Base-by-base conservation (phyloP, 1,140 invertebrate genomes). In the Bathynomus jamesi region DNA sequence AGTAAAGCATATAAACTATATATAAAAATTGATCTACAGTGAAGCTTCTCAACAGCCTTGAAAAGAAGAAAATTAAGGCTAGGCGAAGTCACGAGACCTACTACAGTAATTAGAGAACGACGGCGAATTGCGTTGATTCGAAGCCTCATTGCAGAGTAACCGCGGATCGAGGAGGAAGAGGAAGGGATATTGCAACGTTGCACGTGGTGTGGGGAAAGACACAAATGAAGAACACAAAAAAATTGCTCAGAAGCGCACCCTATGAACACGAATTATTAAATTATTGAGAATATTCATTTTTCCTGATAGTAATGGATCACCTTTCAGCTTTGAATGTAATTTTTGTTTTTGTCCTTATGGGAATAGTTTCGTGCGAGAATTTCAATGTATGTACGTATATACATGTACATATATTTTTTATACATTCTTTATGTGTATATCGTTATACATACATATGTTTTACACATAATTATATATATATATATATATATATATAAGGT, bases 401-500 rank as follows among this genome's bases (percentile, higher is more conserved):
- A n/a, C n/a, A n/a, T n/a, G n/a, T n/a, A n/a, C n/a, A n/a, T n/a
- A n/a, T n/a, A n/a, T n/a, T n/a, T n/a, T n/a, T n/a, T n/a, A 53
- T 53, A 53, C 21, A 53, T 53, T 53, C 13, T 53, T 17, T 53
- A 53, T 53, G 21, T 53, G 21, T 53, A 53, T 53, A 53, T 53
- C 2, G 2, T 17, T 53, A 53, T 53, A 53, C 2, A 3, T 53
- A 53, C 21, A 53, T 53, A 53, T n/a, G n/a, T n/a, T n/a, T 17
- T 53, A 53, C 21, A 53, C 21, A 53, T 53, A 53, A 2, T 2
- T 53, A 53, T 53, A 53, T 53, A 53, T 53, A 53, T 53, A 53
- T 53, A 53, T 53, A 53, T 53, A 53, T 53, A 53, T 53, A 53
- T 53, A 53, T 53, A 53, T 53, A 53, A 53, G 40, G 40, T 53